Evolutionary conservation across 2,888 invertebrate genomes (phyloP).

Genomic region (Rambutsinella grinnellia): DNA sequence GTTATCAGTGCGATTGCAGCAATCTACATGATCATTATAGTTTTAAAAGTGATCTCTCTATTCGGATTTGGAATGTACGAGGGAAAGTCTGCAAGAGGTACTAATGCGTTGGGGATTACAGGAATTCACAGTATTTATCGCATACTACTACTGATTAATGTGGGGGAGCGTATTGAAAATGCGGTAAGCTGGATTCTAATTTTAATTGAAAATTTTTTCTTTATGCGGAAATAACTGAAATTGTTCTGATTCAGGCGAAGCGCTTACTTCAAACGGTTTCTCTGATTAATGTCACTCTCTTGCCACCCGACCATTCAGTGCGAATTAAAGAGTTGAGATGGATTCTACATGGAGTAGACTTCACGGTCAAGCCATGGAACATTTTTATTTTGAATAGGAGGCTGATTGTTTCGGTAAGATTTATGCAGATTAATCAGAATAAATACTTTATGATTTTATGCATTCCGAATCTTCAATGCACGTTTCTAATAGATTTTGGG

Average conservation of each 20-base stretch:
- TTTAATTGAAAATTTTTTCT: background rate
- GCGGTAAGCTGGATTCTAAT: background rate
- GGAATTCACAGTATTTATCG: constrained; percentile 14
- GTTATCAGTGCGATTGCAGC: constrained; percentile 6
- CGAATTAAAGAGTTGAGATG: constrained; percentile 11
- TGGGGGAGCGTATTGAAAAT: constrained; percentile 28
- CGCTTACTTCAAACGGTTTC: constrained; percentile 1
- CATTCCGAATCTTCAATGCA: no score
- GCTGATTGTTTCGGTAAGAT: constrained; percentile 16
- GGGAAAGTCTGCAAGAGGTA: background rate
- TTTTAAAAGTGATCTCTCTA: background rate
- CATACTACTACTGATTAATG: constrained; percentile 22
- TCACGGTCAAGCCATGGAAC: constrained; percentile 18
- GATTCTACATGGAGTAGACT: constrained; percentile 21
- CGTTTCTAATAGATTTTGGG: constrained; percentile 20
- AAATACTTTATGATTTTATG: background rate
- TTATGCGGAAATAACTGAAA: background rate
- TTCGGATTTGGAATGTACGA: background rate
- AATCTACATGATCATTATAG: constrained; percentile 18
- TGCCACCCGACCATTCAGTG: background rate
- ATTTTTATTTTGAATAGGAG: constrained; percentile 22
- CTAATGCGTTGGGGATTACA: constrained; percentile 12
- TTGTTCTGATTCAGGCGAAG: constrained; percentile 7
- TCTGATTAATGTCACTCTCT: background rate
- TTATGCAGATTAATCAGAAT: no score